Conservation (phyloP, 2,888 invertebrate genomes). For the Limnephilus marmoratus region DNA sequence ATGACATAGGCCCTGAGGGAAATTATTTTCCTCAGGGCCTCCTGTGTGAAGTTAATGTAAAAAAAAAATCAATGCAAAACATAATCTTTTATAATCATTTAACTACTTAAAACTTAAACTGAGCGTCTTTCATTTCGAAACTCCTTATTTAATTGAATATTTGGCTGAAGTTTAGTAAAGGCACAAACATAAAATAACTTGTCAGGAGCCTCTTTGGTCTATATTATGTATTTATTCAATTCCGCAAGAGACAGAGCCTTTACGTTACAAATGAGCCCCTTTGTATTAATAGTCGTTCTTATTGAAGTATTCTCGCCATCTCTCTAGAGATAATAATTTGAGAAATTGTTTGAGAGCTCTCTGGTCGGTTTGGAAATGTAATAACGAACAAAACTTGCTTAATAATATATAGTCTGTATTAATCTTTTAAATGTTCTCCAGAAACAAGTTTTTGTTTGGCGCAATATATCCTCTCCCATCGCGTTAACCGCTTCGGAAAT, state of each 20-base stretch:
- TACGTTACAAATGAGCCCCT: not conserved
- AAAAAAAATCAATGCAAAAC: too few relatives aligned
- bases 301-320: slow-evolving; percentile 2
- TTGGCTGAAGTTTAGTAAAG: not conserved
- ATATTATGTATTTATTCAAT: not conserved
- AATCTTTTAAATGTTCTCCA: slow-evolving; percentile 37
- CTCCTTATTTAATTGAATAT: not conserved
- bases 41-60: too few relatives aligned
- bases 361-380: slow-evolving; percentile 12
- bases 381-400: slow-evolving; percentile 21
- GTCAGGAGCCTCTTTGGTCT: not conserved
- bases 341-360: slow-evolving; percentile 33
- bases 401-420: slow-evolving; percentile 40
- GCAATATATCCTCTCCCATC: slow-evolving; percentile 1
- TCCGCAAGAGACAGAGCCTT: not conserved
- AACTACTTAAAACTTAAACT: too few relatives aligned
- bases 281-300: not conserved
- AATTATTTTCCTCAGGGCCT: too few relatives aligned
- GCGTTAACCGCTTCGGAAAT: not conserved
- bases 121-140: not conserved
- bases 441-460: slow-evolving; percentile 9
- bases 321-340: slow-evolving; percentile 7
- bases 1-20: too few relatives aligned
- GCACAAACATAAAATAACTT: not conserved
- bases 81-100: too few relatives aligned